Evolutionary conservation across 2,888 invertebrate genomes (phyloP).

Genomic region (Drosophila maculinotata): DNA sequence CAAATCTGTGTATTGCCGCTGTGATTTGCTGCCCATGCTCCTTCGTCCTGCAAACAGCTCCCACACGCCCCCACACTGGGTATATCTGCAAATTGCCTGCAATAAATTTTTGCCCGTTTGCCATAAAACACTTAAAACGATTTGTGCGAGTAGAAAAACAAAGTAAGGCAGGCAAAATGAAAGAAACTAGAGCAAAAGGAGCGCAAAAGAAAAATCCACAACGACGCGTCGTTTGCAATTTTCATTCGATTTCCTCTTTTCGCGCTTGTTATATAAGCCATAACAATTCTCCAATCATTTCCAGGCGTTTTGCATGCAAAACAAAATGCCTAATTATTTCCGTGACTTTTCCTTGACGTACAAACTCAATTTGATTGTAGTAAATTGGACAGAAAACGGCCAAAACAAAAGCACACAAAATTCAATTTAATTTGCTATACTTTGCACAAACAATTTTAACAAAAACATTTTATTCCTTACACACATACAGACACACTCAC

Average conservation of each 20-base stretch:
- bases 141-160: conserved; percentile 50
- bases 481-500: conserved; percentile 2
- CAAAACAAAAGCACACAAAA: conserved; percentile 43
- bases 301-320: conserved; percentile 34
- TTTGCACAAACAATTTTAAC: conserved; percentile 34
- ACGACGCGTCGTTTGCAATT: conserved; percentile 28
- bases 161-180: conserved; percentile 1
- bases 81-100: conserved; percentile 74
- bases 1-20: conserved; percentile 61
- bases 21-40: conserved; percentile 55
- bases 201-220: conserved; percentile 5
- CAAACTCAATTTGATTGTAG: conserved; percentile 46
- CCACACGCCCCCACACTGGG: conserved; percentile 12
- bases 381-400: conserved; percentile 26
- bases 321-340: conserved; percentile 73
- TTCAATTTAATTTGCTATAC: conserved; percentile 55
- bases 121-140: conserved; percentile 79
- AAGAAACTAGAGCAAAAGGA: conserved; percentile 11
- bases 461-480: conserved; percentile 69
- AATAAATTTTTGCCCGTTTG: conserved; percentile 74
- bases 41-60: not conserved
- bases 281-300: conserved; percentile 68
- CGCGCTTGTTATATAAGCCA: conserved; percentile 44
- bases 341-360: conserved; percentile 50
- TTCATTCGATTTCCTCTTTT: conserved; percentile 33